Evolutionary conservation across 2,797 vertebrate species (phyloP), one percentile per base, ranked within the genome.

Genomic region (Pseudopleuronectes americanus): DNA sequence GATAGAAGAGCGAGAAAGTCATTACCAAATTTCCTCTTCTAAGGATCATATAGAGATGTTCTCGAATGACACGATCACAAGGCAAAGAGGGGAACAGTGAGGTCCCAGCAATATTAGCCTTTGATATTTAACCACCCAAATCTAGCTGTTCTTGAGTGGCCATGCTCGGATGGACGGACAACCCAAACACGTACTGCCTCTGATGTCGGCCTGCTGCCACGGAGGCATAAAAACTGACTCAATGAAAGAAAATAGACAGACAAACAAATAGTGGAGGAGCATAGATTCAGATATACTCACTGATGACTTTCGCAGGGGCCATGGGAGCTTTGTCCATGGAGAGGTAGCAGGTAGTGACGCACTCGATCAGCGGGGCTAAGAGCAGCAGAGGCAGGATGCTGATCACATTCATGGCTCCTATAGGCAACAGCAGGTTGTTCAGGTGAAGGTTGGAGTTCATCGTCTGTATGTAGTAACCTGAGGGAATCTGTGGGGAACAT

Each of bases 401-500:
- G 83, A 96, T 90, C 63, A 96, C 94, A 12, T 97, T 99, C 93
- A 95, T 93, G 36, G 92, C 89, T 43, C 96, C 95, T 4, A 97
- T 92, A 13, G 97, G 97, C 84, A 98, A 83, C 66, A 96, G 89
- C 75, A 95, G 89, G 48, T 94, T 93, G 31, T 84, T 84, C 63
- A 94, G 73, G 89, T 95, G 95, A 71, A 91, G 91, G 77, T 94
- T 95, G 84, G 96, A 97, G 93, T 97, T 96, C 96, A 99, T 96
- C 1, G 95, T 95, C 89, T 99, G 97, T 41, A 99, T 94, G 84
- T 97, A 98, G 88, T 96, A 98, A 70, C 96, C 95, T 16, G 97
- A 97, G 38, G 97, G 95, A 86, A 97, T 96, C 97, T 95, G 85
- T 41, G 53, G 52, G 55, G 75, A 67, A 74, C 8, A 54, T 8